These are phyloP conservation scores for Bombus soroeensis DNA, from an alignment of 1,140 invertebrate genomes.

Conservation along the genomic window DNA sequence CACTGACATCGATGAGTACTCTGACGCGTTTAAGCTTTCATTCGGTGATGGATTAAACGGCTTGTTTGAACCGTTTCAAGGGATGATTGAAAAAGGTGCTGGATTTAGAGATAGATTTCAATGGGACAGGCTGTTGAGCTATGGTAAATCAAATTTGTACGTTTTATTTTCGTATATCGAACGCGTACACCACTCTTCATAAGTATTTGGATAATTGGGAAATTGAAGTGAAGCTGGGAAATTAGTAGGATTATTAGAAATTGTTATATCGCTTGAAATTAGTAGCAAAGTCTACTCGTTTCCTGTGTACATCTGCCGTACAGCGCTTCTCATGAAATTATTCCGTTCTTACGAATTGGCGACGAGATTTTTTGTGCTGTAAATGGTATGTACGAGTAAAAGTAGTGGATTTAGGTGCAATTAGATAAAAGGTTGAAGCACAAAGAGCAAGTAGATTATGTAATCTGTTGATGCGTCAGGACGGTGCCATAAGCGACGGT, in stretches of 20 bases:
- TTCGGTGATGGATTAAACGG: conserved; percentile 1
- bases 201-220: no score
- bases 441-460: not conserved
- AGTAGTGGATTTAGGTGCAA: not conserved
- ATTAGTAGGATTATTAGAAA: no score
- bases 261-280: no score
- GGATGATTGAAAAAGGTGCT: not conserved
- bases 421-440: not conserved
- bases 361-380: no score
- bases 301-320: no score
- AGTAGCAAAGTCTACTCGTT: no score
- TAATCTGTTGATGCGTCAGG: not conserved
- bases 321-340: no score
- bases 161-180: not conserved
- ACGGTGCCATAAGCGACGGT: not conserved
- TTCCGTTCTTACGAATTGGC: no score
- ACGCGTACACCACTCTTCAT: no score
- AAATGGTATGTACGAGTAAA: no score
- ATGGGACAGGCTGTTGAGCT: not conserved
- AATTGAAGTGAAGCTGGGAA: no score
- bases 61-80: not conserved
- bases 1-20: conserved; percentile 14
- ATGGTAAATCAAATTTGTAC: not conserved
- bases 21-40: conserved; percentile 9
- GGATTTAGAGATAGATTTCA: not conserved